Evolutionary conservation across 2,113 vertebrate genomes (phyloP).

Genomic region (Trematomus loennbergii): DNA sequence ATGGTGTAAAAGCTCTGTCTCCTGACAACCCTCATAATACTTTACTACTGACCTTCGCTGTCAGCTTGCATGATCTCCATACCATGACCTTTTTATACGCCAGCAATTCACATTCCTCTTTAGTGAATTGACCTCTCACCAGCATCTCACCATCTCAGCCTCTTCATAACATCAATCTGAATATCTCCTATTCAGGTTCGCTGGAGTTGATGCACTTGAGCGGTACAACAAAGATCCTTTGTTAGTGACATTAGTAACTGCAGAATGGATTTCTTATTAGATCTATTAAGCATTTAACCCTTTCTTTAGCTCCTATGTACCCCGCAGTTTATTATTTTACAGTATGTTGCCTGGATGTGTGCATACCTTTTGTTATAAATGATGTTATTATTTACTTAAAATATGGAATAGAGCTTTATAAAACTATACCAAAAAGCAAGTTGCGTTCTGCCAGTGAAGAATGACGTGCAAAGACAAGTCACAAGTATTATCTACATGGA

Average conservation of each 20-base stretch:
- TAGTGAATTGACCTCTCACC: slow-evolving; percentile 66
- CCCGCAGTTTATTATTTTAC: no score
- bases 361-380: no score
- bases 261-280: not conserved
- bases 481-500: not conserved
- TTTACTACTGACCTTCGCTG: slow-evolving; percentile 38
- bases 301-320: no score
- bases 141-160: slow-evolving; percentile 73
- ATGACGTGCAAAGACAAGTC: not conserved
- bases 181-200: slow-evolving; percentile 10
- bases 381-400: no score
- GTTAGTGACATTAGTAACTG: not conserved
- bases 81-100: slow-evolving; percentile 60
- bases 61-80: slow-evolving; percentile 73
- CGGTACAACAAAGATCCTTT: not conserved
- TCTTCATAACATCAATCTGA: slow-evolving; percentile 66
- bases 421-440: no score
- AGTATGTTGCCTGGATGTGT: no score
- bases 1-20: slow-evolving; percentile 22
- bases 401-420: no score
- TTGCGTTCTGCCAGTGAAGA: no score
- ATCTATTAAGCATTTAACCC: not conserved
- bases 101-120: slow-evolving; percentile 62
- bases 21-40: slow-evolving; percentile 19
- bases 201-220: slow-evolving; percentile 3